A percentile compares a stretch with the other conserved stretches of the same genome.
These are phyloP conservation scores for Egretta garzetta DNA, from an alignment of 2,113 vertebrate genomes.

Conservation along the genomic window DNA sequence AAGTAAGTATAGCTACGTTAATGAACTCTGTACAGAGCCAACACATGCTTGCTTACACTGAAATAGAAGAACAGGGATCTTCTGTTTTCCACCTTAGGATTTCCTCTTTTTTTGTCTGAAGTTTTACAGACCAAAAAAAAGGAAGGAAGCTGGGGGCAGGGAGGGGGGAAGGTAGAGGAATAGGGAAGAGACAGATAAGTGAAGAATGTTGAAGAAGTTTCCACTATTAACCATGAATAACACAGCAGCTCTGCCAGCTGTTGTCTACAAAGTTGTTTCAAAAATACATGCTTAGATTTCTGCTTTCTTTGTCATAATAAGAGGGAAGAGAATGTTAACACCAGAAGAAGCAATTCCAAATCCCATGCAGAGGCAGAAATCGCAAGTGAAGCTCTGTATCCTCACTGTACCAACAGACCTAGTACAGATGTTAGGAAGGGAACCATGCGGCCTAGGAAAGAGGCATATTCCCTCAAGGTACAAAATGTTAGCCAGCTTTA, in stretches of 20 bases:
- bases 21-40: neutral
- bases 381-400: neutral
- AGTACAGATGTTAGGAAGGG: neutral
- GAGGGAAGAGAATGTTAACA: neutral
- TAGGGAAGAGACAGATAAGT: conserved; percentile 42
- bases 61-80: neutral
- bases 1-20: neutral
- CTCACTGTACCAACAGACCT: neutral
- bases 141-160: conserved; percentile 32
- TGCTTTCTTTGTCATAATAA: neutral
- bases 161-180: neutral
- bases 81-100: conserved; percentile 50
- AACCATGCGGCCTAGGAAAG: neutral
- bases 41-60: neutral
- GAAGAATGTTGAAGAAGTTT: conserved; percentile 32
- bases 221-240: neutral
- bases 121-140: neutral
- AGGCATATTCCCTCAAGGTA: neutral
- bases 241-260: neutral
- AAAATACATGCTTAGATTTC: neutral
- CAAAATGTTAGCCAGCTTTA: neutral
- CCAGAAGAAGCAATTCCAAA: neutral
- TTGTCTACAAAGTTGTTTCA: neutral
- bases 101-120: conserved; percentile 31
- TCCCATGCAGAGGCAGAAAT: neutral